These are phyloP conservation scores for Oreotrochilus melanogaster DNA, from an alignment of 2,113 vertebrate species.

Conservation along the genomic window DNA sequence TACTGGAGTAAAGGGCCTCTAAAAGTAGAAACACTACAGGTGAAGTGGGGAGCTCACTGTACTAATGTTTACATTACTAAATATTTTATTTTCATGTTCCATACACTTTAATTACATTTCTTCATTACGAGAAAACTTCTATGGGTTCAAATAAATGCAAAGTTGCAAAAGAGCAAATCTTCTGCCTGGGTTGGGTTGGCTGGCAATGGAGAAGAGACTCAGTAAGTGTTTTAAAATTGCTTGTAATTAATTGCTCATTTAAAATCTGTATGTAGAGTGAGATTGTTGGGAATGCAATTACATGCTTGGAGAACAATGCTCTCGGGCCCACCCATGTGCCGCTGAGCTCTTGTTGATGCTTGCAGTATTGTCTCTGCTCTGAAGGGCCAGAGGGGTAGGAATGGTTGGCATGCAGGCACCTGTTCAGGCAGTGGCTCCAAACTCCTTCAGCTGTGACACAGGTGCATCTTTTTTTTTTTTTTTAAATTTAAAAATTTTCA, in stretches of 20 bases:
- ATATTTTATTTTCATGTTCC: background rate
- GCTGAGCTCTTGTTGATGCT: constrained; percentile 8
- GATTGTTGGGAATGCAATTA: constrained; percentile 59
- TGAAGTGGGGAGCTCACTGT: background rate
- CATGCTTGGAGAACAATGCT: constrained; percentile 48
- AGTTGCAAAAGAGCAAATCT: background rate
- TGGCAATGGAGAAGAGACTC: background rate
- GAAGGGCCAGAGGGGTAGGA: background rate
- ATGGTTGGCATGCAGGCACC: constrained; percentile 44
- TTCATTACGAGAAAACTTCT: background rate
- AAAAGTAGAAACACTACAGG: background rate
- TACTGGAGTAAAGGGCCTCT: background rate
- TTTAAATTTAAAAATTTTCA: background rate
- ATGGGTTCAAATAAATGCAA: background rate
- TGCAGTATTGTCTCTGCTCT: background rate
- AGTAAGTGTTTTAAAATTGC: constrained; percentile 52
- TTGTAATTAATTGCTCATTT: constrained; percentile 65
- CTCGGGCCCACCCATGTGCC: constrained; percentile 39
- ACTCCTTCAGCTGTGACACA: constrained; percentile 20
- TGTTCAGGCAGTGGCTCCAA: background rate
- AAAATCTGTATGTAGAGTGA: constrained; percentile 16
- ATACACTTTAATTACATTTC: background rate
- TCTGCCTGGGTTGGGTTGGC: background rate
- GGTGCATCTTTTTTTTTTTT: background rate
- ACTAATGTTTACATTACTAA: background rate